Conservation (phyloP, 2,888 invertebrate genomes). For the Eristalinus aeneus region DNA sequence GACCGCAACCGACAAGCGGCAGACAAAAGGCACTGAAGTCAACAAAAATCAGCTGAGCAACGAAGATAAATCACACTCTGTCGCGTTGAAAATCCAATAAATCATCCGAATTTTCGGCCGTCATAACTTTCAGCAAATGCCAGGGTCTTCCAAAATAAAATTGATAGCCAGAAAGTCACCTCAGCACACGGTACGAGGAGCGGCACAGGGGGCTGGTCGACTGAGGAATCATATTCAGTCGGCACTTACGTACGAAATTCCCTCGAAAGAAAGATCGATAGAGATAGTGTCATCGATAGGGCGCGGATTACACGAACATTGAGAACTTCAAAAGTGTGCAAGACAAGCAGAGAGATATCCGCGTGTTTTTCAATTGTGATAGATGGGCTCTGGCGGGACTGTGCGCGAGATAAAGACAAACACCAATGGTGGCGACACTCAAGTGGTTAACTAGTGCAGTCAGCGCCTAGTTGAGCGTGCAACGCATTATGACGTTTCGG, state of each 20-base stretch:
- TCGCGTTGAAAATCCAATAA: slow-evolving; percentile 42
- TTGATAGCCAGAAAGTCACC: slow-evolving; percentile 64
- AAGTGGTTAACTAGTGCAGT: not conserved
- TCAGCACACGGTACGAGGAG: not conserved
- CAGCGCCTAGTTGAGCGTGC: not conserved
- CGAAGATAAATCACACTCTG: slow-evolving; percentile 58
- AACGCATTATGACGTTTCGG: not conserved
- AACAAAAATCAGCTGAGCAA: slow-evolving; percentile 26
- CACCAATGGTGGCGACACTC: not conserved
- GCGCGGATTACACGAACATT: slow-evolving; percentile 34
- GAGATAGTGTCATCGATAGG: slow-evolving; percentile 32
- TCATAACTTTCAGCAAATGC: slow-evolving; percentile 50
- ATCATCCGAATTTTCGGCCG: slow-evolving; percentile 55
- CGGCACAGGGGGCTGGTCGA: not conserved
- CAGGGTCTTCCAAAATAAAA: slow-evolving; percentile 54
- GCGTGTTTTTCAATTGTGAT: slow-evolving; percentile 27
- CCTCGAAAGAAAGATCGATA: slow-evolving; percentile 56
- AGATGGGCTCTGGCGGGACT: slow-evolving; percentile 13
- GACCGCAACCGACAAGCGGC: not conserved
- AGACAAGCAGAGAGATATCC: not conserved
- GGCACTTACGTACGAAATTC: slow-evolving; percentile 15
- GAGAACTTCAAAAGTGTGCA: slow-evolving; percentile 35
- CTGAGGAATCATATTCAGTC: not conserved
- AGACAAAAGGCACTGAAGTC: not conserved
- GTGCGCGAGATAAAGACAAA: slow-evolving; percentile 16